Evolutionary conservation across 2,113 vertebrate genomes (phyloP).

Genomic region (Coregonus clupeaformis): DNA sequence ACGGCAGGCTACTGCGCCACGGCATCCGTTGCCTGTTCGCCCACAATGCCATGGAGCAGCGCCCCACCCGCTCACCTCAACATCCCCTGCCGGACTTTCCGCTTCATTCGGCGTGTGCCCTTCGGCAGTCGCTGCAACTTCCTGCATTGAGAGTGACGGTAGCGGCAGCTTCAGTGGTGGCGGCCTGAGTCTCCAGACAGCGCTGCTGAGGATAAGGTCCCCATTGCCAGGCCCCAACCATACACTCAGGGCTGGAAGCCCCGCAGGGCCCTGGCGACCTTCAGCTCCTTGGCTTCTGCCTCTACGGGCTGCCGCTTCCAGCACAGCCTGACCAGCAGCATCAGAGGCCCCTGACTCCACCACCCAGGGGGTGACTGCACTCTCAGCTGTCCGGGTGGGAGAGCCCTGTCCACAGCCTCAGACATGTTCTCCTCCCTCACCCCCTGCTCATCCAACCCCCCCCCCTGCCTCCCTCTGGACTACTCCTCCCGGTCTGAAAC

Average conservation of each 20-base stretch:
- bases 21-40: constrained; percentile 78
- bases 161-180: background rate
- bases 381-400: too few species aligned
- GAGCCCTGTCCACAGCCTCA: constrained; percentile 29
- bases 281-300: constrained; percentile 72
- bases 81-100: constrained; percentile 68
- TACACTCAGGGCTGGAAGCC: constrained; percentile 57
- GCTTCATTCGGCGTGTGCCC: constrained; percentile 65
- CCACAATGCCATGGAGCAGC: constrained; percentile 69
- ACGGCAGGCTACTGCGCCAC: constrained; percentile 67
- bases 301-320: constrained; percentile 77
- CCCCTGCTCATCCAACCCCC: constrained; percentile 39
- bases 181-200: background rate
- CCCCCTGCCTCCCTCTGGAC: constrained; percentile 43
- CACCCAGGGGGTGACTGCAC: background rate
- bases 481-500: constrained; percentile 43
- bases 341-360: constrained; percentile 16
- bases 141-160: constrained; percentile 35
- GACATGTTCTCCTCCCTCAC: constrained; percentile 46
- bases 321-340: constrained; percentile 64
- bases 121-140: constrained; percentile 74
- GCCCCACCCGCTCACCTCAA: constrained; percentile 47
- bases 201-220: background rate
- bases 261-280: constrained; percentile 63
- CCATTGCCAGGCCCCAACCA: background rate